Conservation (phyloP, 1,140 invertebrate genomes). For the Bombus haemorrhoidalis region DNA sequence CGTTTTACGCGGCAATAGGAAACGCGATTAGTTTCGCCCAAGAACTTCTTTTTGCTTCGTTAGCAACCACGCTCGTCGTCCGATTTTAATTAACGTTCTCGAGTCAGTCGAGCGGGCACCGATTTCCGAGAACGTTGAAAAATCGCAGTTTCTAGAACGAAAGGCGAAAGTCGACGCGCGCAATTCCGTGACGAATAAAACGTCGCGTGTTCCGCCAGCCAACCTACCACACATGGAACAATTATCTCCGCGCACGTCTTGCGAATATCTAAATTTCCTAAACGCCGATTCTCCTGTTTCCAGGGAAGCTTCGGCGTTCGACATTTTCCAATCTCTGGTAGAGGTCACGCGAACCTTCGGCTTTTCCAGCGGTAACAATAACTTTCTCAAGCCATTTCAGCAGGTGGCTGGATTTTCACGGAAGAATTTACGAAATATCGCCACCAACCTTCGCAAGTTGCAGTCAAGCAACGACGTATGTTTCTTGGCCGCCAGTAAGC, state of each 20-base stretch:
- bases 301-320: too few species aligned
- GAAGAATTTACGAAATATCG: conserved; percentile 36
- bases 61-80: conserved; percentile 10
- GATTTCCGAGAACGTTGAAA: conserved; percentile 20
- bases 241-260: too few species aligned
- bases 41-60: conserved; percentile 17
- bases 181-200: not conserved
- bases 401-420: conserved; percentile 14
- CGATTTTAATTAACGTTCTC: conserved; percentile 42
- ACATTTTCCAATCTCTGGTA: too few species aligned
- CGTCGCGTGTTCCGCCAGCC: too few species aligned
- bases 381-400: too few species aligned
- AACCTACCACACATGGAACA: too few species aligned
- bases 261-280: too few species aligned
- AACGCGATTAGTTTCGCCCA: conserved; percentile 42
- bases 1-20: not conserved
- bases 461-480: conserved; percentile 21
- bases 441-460: conserved; percentile 22
- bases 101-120: not conserved
- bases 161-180: not conserved
- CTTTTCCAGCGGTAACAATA: too few species aligned
- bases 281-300: too few species aligned
- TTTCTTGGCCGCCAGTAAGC: not conserved
- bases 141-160: conserved; percentile 33
- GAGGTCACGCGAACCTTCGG: too few species aligned